Conservation (phyloP, 2,888 invertebrate genomes). For the Rhingia rostrata region DNA sequence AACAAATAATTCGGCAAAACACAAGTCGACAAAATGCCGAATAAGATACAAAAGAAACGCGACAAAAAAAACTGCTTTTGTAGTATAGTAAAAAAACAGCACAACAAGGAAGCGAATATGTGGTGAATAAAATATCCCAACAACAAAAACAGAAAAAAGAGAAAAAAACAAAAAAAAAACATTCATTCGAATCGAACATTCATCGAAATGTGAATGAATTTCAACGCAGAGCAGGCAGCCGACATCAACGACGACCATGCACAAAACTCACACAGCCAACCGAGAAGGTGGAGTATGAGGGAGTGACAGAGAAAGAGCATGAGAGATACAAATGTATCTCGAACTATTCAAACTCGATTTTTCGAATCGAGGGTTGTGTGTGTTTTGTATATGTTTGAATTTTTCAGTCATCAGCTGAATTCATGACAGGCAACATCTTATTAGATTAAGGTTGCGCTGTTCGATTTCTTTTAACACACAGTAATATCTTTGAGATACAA, state of each 20-base stretch:
- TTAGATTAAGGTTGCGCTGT: slow-evolving; percentile 79
- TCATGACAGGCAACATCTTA: slow-evolving; percentile 83
- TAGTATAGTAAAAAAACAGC: slow-evolving; percentile 63
- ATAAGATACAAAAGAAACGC: slow-evolving; percentile 53
- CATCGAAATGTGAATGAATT: slow-evolving; percentile 73
- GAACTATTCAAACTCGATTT: slow-evolving; percentile 75
- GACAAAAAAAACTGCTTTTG: slow-evolving; percentile 51
- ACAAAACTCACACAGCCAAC: slow-evolving; percentile 57
- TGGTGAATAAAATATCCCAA: slow-evolving; percentile 61
- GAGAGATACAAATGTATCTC: slow-evolving; percentile 73
- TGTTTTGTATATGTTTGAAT: slow-evolving; percentile 82
- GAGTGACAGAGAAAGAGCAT: slow-evolving; percentile 73
- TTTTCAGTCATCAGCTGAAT: slow-evolving; percentile 83
- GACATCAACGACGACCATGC: slow-evolving; percentile 39
- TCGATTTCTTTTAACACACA: slow-evolving; percentile 70
- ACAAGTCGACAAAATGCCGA: slow-evolving; percentile 59
- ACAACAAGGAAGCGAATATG: slow-evolving; percentile 71
- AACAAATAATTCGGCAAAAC: slow-evolving; percentile 57
- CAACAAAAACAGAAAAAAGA: slow-evolving; percentile 13
- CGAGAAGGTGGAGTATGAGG: slow-evolving; percentile 73
- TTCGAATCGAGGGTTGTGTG: slow-evolving; percentile 80
- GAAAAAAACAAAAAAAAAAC: slow-evolving; percentile 30
- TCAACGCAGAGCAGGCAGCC: slow-evolving; percentile 48
- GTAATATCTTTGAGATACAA: slow-evolving; percentile 46
- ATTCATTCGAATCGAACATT: slow-evolving; percentile 73